These are phyloP conservation scores for Acronicta aceris DNA, from an alignment of 2,888 invertebrate species.

Conservation along the genomic window DNA sequence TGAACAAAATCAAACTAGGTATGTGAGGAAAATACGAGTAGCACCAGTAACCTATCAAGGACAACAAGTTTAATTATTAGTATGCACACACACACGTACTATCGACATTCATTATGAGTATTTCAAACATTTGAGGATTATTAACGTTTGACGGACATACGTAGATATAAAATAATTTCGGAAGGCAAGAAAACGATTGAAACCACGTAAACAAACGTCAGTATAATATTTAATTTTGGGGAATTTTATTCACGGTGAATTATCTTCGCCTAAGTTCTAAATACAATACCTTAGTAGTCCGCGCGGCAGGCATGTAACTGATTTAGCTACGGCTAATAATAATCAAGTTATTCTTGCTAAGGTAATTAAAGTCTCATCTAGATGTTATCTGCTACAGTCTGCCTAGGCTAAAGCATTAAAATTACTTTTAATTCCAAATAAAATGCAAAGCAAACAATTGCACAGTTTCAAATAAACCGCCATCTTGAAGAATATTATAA, in stretches of 20 bases:
- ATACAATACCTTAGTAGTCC: slow-evolving; percentile 3
- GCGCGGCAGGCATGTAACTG: slow-evolving; percentile 13
- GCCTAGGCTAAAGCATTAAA: slow-evolving; percentile 15
- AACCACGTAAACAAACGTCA: slow-evolving; percentile 12
- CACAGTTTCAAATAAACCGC: not conserved
- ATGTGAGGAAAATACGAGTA: slow-evolving; percentile 6
- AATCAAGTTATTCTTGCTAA: slow-evolving; percentile 51
- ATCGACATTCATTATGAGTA: too few species aligned
- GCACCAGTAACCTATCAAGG: slow-evolving; percentile 14
- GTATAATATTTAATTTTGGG: slow-evolving; percentile 11
- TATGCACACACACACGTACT: not conserved
- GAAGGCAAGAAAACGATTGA: slow-evolving; percentile 5
- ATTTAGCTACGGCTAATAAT: slow-evolving; percentile 33
- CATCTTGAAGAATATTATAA: not conserved
- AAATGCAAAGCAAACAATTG: not conserved
- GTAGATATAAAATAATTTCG: slow-evolving; percentile 11
- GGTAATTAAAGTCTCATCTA: slow-evolving; percentile 56
- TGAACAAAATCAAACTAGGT: slow-evolving; percentile 18
- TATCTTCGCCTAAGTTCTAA: slow-evolving; percentile 15
- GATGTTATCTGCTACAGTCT: slow-evolving; percentile 48
- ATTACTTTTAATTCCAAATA: slow-evolving; percentile 5
- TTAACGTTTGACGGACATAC: not conserved
- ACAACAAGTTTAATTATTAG: not conserved
- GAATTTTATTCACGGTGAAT: slow-evolving; percentile 18
- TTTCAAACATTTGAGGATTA: too few species aligned